phyloP scores from a whole-genome alignment of 2,888 invertebrate species.

The Drosophila peninsularis region DNA sequence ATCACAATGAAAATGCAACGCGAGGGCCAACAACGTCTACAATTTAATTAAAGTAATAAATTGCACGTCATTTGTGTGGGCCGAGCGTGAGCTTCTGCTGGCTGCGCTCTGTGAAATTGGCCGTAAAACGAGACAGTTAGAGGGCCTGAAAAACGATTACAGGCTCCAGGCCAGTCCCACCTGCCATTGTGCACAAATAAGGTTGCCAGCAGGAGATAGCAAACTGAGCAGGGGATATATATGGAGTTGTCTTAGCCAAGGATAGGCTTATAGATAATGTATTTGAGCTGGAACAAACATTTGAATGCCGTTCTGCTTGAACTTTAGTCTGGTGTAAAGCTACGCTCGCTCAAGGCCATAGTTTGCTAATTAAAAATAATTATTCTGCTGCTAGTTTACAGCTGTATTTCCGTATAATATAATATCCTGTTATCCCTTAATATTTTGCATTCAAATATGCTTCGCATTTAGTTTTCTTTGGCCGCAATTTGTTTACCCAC shows the following conservation, averaged over 20 bases:
- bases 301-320: not conserved
- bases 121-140: slow-evolving; percentile 25
- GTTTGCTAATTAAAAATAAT: slow-evolving; percentile 4
- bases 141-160: slow-evolving; percentile 20
- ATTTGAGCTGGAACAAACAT: not conserved
- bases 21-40: slow-evolving; percentile 29
- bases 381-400: not conserved
- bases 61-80: slow-evolving; percentile 56
- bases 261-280: not conserved
- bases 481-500: not conserved
- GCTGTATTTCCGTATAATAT: not conserved
- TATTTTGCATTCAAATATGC: not conserved
- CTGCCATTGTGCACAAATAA: slow-evolving; percentile 9
- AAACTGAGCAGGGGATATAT: too few relatives aligned
- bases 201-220: too few relatives aligned
- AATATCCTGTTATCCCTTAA: too few relatives aligned
- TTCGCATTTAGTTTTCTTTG: not conserved
- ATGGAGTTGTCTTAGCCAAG: not conserved
- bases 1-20: slow-evolving; percentile 55
- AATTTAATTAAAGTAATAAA: slow-evolving; percentile 77
- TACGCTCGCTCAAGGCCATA: not conserved
- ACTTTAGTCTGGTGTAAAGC: too few relatives aligned
- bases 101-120: slow-evolving; percentile 28
- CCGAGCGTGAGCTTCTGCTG: not conserved
- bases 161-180: slow-evolving; percentile 6